A percentile compares a stretch with the other conserved stretches of the same genome.
Evolutionary conservation across 2,113 vertebrate genomes (phyloP).

Genomic region (Mionectes macconnelli): DNA sequence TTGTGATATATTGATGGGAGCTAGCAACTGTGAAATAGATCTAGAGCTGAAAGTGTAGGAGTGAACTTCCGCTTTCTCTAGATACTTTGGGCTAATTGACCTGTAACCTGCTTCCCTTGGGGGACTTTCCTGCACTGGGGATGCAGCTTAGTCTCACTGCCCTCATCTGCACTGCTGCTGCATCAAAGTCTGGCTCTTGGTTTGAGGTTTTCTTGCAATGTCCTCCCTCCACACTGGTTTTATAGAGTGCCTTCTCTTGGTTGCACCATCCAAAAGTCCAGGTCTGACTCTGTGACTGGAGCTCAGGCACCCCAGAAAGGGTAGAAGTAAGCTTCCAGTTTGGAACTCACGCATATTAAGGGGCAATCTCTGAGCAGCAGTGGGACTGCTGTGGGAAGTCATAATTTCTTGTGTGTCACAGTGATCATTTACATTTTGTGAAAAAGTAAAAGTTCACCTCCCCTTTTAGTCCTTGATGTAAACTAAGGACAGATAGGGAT

Average conservation of each 20-base stretch:
- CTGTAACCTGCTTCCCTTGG: neutral
- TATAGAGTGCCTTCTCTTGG: neutral
- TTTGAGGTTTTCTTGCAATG: neutral
- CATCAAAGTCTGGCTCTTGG: neutral
- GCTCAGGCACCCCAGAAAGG: neutral
- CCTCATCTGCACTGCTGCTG: neutral
- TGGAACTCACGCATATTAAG: neutral
- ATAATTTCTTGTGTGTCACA: constrained; percentile 13
- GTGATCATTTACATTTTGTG: constrained; percentile 46
- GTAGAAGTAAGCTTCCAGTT: neutral
- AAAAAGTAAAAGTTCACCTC: constrained; percentile 54
- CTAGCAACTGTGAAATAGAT: neutral
- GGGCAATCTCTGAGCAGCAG: neutral
- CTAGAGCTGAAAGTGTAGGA: neutral
- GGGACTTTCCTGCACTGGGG: neutral
- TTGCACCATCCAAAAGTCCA: neutral
- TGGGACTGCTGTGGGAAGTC: neutral
- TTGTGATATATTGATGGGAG: neutral
- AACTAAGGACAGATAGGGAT: constrained; percentile 55
- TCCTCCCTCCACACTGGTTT: neutral
- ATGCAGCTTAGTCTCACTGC: neutral
- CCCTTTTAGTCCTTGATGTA: constrained; percentile 59
- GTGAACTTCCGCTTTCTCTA: neutral
- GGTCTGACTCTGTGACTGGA: neutral
- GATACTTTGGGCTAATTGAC: neutral